Percentiles rank a stretch among this genome's conserved stretches.
These are phyloP conservation scores for Montifringilla adamsi DNA, from an alignment of 2,113 vertebrate genomes.

Conservation along the genomic window DNA sequence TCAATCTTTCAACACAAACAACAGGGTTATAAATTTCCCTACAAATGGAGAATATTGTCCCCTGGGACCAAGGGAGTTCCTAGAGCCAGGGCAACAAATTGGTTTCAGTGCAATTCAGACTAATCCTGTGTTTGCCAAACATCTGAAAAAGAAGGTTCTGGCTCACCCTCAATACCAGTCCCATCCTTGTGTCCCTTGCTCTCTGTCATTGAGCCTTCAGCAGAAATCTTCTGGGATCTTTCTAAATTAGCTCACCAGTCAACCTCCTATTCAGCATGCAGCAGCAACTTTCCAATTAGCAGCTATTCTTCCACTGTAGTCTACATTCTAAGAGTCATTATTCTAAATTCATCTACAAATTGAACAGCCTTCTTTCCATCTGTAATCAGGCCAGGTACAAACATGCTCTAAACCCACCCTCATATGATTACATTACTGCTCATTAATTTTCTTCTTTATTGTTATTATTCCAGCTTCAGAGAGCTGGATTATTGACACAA, in stretches of 20 bases:
- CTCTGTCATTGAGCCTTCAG: not conserved
- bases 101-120: not conserved
- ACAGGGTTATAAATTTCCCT: not conserved
- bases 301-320: not conserved
- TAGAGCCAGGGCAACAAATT: not conserved
- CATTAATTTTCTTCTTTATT: not conserved
- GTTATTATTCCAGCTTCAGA: not conserved
- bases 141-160: not conserved
- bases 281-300: slow-evolving; percentile 46
- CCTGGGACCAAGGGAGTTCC: not conserved
- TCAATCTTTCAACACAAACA: not conserved
- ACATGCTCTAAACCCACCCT: not conserved
- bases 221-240: not conserved
- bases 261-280: not conserved
- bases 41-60: not conserved
- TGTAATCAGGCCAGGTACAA: slow-evolving; percentile 35
- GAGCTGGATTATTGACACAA: not conserved
- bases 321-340: slow-evolving; percentile 23
- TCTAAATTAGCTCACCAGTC: not conserved
- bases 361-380: not conserved
- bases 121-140: not conserved
- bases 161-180: not conserved
- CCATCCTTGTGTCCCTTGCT: not conserved
- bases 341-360: slow-evolving; percentile 38
- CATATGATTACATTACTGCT: not conserved